Percentiles rank a stretch among this genome's conserved stretches.
phyloP scores from a whole-genome alignment of 2,888 invertebrate genomes.

The Phaedon cochleariae region DNA sequence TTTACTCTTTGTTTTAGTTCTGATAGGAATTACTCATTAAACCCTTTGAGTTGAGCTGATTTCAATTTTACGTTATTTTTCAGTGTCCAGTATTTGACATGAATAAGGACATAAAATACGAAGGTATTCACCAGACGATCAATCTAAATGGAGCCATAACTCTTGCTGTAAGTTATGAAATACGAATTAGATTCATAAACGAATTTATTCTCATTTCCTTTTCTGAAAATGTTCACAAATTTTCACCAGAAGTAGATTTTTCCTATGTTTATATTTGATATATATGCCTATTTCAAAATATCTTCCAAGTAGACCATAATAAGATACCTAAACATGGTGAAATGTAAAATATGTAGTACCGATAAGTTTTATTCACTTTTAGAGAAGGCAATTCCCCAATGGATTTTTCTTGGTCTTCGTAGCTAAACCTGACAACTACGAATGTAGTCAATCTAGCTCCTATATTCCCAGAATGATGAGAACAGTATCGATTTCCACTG shows the following conservation, averaged over 20 bases:
- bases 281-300: too few species aligned
- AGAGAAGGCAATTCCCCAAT: slow-evolving; percentile 72
- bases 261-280: too few species aligned
- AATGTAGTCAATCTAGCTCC: slow-evolving; percentile 61
- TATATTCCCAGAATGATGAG: slow-evolving; percentile 47
- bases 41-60: neutral
- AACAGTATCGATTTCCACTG: slow-evolving; percentile 1
- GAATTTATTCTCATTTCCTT: too few species aligned
- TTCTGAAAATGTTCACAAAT: too few species aligned
- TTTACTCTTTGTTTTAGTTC: too few species aligned
- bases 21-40: too few species aligned
- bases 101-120: slow-evolving; percentile 77
- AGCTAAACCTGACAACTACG: slow-evolving; percentile 73
- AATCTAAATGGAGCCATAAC: slow-evolving; percentile 79
- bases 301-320: too few species aligned
- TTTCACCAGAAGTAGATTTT: too few species aligned
- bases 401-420: slow-evolving; percentile 85
- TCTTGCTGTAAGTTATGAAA: slow-evolving; percentile 69
- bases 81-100: slow-evolving; percentile 88
- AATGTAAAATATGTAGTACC: too few species aligned
- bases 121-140: slow-evolving; percentile 81
- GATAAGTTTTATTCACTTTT: slow-evolving; percentile 48
- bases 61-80: slow-evolving; percentile 48
- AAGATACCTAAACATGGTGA: too few species aligned
- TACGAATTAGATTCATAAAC: too few species aligned